Conservation (phyloP, 1,140 invertebrate species). For the Trachymyrmex septentrionalis region DNA sequence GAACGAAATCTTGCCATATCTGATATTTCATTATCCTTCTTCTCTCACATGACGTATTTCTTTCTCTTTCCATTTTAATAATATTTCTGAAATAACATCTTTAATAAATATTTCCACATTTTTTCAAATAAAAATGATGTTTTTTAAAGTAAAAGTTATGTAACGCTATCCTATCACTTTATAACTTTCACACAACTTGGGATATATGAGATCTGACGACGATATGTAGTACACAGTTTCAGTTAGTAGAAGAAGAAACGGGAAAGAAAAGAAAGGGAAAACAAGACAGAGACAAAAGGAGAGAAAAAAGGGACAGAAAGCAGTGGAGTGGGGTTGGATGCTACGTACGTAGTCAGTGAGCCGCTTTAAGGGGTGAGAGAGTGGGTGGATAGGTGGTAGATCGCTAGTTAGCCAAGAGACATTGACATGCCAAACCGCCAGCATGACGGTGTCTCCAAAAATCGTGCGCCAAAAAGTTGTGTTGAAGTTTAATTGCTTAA, state of each 20-base stretch:
- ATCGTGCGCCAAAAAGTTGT: background rate
- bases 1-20: background rate
- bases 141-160: background rate
- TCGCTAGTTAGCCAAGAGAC: slow-evolving; percentile 83
- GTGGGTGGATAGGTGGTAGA: slow-evolving; percentile 82
- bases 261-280: slow-evolving; percentile 30
- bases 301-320: slow-evolving; percentile 70
- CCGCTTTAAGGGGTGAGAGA: slow-evolving; percentile 80
- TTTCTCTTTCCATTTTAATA: background rate
- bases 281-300: slow-evolving; percentile 38
- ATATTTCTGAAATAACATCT: background rate
- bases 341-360: slow-evolving; percentile 72
- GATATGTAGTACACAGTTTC: slow-evolving; percentile 19
- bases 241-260: slow-evolving; percentile 49
- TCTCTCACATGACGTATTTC: background rate
- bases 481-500: background rate
- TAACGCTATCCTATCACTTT: background rate
- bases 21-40: background rate
- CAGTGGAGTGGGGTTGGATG: slow-evolving; percentile 76
- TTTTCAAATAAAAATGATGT: background rate
- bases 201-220: slow-evolving; percentile 55
- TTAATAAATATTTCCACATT: background rate
- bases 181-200: slow-evolving; percentile 29
- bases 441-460: slow-evolving; percentile 74
- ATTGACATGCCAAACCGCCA: slow-evolving; percentile 81